Evolutionary conservation across 2,113 vertebrate species (phyloP).

Genomic region (Rhea americana): DNA sequence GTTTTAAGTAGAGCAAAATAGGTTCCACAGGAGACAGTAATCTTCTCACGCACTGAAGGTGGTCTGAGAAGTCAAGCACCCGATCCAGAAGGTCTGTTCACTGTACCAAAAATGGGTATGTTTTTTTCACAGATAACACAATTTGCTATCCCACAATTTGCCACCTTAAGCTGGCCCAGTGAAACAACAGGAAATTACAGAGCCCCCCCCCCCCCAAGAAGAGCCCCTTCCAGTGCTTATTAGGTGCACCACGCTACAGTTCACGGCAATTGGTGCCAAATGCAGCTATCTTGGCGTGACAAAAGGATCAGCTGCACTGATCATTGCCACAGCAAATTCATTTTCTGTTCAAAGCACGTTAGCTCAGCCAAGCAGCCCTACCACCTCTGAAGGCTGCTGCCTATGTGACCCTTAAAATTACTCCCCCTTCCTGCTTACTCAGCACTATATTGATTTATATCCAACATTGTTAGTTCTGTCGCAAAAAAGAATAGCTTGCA

Average conservation of each 20-base stretch:
- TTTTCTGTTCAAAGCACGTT: neutral
- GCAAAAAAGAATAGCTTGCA: neutral
- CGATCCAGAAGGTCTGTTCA: neutral
- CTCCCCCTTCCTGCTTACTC: neutral
- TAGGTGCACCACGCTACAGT: neutral
- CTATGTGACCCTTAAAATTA: neutral
- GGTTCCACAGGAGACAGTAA: neutral
- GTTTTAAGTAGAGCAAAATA: neutral
- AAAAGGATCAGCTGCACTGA: neutral
- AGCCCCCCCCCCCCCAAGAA: neutral
- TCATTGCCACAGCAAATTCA: neutral
- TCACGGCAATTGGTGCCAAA: neutral
- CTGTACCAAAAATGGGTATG: neutral
- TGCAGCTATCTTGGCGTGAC: fast-evolving
- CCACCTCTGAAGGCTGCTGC: neutral
- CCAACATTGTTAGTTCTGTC: neutral
- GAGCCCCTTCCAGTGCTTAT: fast-evolving
- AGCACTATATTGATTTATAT: neutral
- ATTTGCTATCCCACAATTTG: neutral
- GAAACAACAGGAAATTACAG: neutral
- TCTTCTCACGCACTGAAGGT: neutral
- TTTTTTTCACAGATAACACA: neutral
- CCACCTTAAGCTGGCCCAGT: neutral
- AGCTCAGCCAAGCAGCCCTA: neutral
- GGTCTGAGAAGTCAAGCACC: neutral